Evolutionary conservation across 2,113 vertebrate species (phyloP).

Genomic region (Vanacampus margaritifer): DNA sequence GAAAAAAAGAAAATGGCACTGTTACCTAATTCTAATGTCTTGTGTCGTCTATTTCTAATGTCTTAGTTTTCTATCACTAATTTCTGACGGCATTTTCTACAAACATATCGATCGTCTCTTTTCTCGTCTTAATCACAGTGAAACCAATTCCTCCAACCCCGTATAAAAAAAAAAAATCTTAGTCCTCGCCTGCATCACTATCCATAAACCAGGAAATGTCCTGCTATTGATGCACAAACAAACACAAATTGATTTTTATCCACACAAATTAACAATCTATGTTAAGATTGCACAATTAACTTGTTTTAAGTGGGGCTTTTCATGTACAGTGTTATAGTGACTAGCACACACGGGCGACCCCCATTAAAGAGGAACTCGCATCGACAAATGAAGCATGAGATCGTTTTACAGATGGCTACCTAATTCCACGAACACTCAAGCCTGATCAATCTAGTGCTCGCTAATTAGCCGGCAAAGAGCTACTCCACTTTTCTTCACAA

Average conservation of each 20-base stretch:
- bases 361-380: slow-evolving; percentile 43
- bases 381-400: slow-evolving; percentile 69
- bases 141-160: no score
- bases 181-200: neutral
- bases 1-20: no score
- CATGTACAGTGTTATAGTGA: neutral
- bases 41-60: no score
- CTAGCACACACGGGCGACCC: slow-evolving; percentile 9
- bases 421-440: slow-evolving; percentile 70
- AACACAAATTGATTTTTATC: neutral
- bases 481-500: slow-evolving; percentile 32
- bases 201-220: no score
- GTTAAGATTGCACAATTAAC: neutral
- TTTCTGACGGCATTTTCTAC: no score
- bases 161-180: no score
- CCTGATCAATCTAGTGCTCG: slow-evolving; percentile 61
- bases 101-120: no score
- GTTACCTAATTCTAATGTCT: no score
- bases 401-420: slow-evolving; percentile 70
- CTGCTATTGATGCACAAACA: neutral
- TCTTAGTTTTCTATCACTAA: no score
- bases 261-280: neutral
- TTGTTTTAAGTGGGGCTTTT: neutral
- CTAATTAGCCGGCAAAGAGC: slow-evolving; percentile 66
- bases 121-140: no score